Evolutionary conservation across 2,797 vertebrate genomes (phyloP), one percentile per base, ranked within the genome.

Genomic region (Phylloscopus collybita): DNA sequence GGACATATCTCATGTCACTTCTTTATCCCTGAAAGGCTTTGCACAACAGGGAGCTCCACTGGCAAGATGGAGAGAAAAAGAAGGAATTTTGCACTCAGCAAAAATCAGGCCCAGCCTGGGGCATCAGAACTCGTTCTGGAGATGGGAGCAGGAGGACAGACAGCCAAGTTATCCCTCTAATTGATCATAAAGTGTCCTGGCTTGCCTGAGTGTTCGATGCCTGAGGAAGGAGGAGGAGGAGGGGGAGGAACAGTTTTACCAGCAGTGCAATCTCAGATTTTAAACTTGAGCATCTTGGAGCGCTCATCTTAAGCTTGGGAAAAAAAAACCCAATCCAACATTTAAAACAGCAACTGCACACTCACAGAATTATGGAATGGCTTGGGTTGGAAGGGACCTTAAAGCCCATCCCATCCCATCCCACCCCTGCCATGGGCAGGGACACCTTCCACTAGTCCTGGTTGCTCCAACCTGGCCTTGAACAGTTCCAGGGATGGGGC

Each of bases 61-160:
- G 12, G 80, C 76, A 84, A 92, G 69, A 51, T 0, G 3, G 32
- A 91, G 72, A 69, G 29, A 51, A 11, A 71, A 72, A 91, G 62
- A 32, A 88, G 73, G 81, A 94, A 62, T 79, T 81, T 23, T 75
- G 62, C 21, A 75, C 92, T 96, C 96, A 95, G 95, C 95, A 95
- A 84, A 84, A 92, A 79, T 16, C 94, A 81, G 66, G 10, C 76
- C 65, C 73, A 86, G 94, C 96, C 95, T 30, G 82, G 38, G 90
- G 95, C 94, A 54, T 3, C 70, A 94, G 95, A 95, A 96, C 96
- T 80, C 0, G 85, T 94, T 97, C 80, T 94, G 76, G 92, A 86
- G 88, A 94, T 38, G 54, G 88, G 86, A 96, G 71, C 90, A 73
- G 10, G 9, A 65, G 94, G 80, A 80, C 80, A 94, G 59, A 8